phyloP scores from a whole-genome alignment of 2,113 vertebrate genomes.

The Procavia capensis region DNA sequence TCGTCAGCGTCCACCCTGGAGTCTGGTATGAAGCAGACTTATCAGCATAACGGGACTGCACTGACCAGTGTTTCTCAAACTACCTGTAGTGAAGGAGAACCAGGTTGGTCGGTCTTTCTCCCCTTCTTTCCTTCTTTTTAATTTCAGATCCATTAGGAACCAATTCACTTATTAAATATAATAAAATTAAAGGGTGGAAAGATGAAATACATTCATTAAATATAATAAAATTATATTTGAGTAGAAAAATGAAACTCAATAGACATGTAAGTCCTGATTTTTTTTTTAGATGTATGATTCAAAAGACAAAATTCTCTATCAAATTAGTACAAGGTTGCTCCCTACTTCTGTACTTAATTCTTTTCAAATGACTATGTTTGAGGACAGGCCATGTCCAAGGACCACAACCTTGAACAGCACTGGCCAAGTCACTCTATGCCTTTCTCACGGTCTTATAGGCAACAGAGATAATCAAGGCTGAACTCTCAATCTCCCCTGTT shows the following conservation, averaged over 20 bases:
- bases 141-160: background rate
- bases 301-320: background rate
- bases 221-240: background rate
- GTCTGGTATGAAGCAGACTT: background rate
- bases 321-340: background rate
- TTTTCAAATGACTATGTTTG: background rate
- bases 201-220: background rate
- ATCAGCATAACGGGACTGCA: background rate
- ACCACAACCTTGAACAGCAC: background rate
- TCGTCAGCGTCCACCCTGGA: background rate
- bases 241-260: conserved; percentile 14
- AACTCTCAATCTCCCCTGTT: background rate
- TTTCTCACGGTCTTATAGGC: no score
- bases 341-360: background rate
- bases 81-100: background rate
- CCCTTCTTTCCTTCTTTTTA: background rate
- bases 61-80: background rate
- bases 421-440: no score
- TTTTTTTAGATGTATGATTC: background rate
- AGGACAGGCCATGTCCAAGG: no score
- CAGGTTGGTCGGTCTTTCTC: background rate
- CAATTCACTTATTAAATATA: background rate
- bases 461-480: background rate
- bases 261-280: background rate
- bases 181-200: background rate